phyloP scores from a whole-genome alignment of 64 coral and sea anemone species.

The Porites australiensis region DNA sequence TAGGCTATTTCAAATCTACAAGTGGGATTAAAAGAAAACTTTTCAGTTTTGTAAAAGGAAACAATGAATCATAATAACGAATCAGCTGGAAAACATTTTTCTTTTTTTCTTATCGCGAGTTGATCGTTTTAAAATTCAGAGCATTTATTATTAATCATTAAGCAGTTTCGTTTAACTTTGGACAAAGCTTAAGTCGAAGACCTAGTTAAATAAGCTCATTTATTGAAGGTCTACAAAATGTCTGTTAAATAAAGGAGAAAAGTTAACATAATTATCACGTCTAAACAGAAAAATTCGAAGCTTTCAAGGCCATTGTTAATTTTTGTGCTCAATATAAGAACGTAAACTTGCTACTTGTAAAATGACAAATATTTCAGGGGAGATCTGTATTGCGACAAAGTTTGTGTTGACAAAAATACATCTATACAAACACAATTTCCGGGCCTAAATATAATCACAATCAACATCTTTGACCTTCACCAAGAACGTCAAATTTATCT shows the following conservation, averaged over 20 bases:
- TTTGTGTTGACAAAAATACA: slow-evolving; percentile 37
- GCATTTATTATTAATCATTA: slow-evolving; percentile 18
- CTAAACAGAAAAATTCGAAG: neutral
- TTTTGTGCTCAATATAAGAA: slow-evolving; percentile 5
- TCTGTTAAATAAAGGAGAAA: neutral
- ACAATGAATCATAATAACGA: neutral
- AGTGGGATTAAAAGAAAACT: no score
- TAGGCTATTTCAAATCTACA: neutral
- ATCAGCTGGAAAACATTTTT: slow-evolving; percentile 4
- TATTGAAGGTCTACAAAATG: neutral
- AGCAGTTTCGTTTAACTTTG: neutral
- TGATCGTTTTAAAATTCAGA: neutral
- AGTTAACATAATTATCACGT: neutral
- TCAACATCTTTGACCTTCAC: slow-evolving; percentile 19
- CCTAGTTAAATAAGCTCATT: neutral
- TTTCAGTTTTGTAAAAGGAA: neutral
- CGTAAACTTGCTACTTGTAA: slow-evolving; percentile 20
- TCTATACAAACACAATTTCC: slow-evolving; percentile 24
- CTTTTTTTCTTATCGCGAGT: neutral
- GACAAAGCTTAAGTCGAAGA: neutral
- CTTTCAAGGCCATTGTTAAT: neutral
- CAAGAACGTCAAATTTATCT: neutral
- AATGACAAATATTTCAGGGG: neutral
- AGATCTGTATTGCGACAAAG: neutral
- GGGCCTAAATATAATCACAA: neutral